These are phyloP conservation scores for Hydropotes inermis DNA, from an alignment of 2,113 vertebrate species.

Conservation along the genomic window DNA sequence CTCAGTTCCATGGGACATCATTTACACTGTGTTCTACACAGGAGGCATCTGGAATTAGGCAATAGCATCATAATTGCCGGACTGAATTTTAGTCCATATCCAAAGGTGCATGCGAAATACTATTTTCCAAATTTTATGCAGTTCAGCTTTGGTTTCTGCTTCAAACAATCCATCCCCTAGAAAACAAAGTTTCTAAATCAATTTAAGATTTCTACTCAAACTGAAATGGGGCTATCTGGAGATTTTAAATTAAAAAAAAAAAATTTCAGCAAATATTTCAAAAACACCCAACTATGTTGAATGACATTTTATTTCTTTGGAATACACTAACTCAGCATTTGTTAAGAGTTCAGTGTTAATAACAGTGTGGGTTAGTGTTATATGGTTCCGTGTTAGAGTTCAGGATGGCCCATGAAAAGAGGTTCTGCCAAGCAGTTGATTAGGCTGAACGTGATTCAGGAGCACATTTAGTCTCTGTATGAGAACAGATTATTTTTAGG, in stretches of 20 bases:
- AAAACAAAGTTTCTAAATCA: background rate
- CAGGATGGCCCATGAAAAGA: background rate
- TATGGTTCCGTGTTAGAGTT: background rate
- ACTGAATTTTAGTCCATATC: background rate
- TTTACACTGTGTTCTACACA: background rate
- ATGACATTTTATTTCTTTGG: background rate
- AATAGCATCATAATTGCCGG: background rate
- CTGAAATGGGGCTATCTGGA: background rate
- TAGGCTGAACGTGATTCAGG: background rate
- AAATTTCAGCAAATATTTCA: background rate
- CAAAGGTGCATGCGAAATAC: background rate
- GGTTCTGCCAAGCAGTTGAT: background rate
- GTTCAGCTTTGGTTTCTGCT: background rate
- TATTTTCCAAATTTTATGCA: background rate
- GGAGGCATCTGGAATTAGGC: background rate
- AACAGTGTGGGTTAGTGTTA: background rate
- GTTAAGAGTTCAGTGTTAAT: background rate
- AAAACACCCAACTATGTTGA: background rate
- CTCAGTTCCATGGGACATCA: background rate
- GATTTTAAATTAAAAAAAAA: background rate
- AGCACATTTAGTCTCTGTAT: background rate
- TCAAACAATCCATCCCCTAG: background rate
- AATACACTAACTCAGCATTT: background rate
- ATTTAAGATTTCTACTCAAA: background rate
- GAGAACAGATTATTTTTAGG: slow-evolving; percentile 6